Percentiles rank a stretch among this genome's conserved stretches.
phyloP scores from a whole-genome alignment of 2,888 invertebrate genomes.

The Scrobipalpa atriplicella region DNA sequence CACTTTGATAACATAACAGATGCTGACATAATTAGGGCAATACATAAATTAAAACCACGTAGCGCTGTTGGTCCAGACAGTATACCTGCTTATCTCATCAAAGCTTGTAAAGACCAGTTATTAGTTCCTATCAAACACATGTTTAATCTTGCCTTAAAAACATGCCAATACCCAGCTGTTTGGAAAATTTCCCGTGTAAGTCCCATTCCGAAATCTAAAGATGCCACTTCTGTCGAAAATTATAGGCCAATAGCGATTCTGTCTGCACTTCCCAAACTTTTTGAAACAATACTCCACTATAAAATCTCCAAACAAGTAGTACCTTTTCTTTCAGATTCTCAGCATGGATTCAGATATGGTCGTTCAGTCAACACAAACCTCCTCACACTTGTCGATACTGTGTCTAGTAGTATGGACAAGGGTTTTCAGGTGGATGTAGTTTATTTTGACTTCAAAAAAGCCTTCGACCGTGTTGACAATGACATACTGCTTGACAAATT shows the following conservation, averaged over 20 bases:
- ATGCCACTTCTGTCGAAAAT: background rate
- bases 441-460: background rate
- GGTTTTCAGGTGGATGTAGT: background rate
- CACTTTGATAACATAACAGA: background rate
- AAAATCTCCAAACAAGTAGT: background rate
- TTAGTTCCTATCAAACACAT: too few species aligned
- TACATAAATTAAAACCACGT: too few species aligned
- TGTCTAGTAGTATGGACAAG: background rate
- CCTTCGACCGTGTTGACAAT: background rate
- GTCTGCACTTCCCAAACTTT: background rate
- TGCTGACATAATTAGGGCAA: too few species aligned
- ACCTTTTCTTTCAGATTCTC: background rate
- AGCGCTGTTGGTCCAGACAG: too few species aligned
- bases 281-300: background rate
- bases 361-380: too few species aligned
- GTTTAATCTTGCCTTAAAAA: too few species aligned
- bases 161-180: background rate
- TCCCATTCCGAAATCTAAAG: background rate
- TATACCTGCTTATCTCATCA: too few species aligned
- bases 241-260: background rate
- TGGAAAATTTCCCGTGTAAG: background rate
- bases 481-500: background rate
- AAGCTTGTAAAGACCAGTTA: too few species aligned
- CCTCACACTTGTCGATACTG: background rate
- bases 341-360: background rate